These are phyloP conservation scores for Varanus salvator DNA, from an alignment of 2,113 vertebrate genomes.

Conservation along the genomic window DNA sequence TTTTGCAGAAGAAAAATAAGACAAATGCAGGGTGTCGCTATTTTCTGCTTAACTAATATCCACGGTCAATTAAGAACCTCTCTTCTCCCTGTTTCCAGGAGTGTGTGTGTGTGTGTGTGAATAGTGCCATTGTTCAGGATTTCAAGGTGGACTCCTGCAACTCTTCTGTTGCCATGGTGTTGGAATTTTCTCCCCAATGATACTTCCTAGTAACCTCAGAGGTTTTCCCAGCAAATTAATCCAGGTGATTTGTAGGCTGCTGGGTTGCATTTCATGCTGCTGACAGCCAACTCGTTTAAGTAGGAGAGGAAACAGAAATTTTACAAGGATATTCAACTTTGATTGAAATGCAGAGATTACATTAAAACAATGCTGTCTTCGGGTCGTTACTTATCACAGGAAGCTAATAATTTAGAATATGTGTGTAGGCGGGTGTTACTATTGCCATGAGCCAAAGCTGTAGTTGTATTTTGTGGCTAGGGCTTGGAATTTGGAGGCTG, in stretches of 20 bases:
- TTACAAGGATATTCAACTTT: constrained; percentile 32
- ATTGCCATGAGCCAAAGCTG: not conserved
- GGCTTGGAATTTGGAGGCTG: not conserved
- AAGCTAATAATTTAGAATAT: not conserved
- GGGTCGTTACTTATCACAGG: not conserved
- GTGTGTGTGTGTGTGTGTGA: constrained; percentile 51
- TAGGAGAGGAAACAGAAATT: constrained; percentile 37
- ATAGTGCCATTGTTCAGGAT: constrained; percentile 71
- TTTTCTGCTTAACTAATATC: constrained; percentile 35
- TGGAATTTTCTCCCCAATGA: constrained; percentile 66
- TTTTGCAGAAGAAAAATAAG: constrained; percentile 31
- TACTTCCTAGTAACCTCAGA: constrained; percentile 70
- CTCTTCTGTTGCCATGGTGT: constrained; percentile 74
- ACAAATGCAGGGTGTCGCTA: constrained; percentile 20
- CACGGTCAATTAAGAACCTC: constrained; percentile 24
- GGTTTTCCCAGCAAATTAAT: constrained; percentile 64
- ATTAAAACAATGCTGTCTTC: constrained; percentile 7
- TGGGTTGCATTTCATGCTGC: not conserved
- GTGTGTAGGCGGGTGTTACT: not conserved
- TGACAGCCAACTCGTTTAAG: constrained; percentile 20
- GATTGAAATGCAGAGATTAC: not conserved
- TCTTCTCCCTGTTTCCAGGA: constrained; percentile 49
- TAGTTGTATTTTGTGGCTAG: not conserved
- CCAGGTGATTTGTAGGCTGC: constrained; percentile 61
- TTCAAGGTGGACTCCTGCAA: constrained; percentile 74